Conservation (phyloP, 2,113 vertebrate species). For the Boleophthalmus pectinirostris region DNA sequence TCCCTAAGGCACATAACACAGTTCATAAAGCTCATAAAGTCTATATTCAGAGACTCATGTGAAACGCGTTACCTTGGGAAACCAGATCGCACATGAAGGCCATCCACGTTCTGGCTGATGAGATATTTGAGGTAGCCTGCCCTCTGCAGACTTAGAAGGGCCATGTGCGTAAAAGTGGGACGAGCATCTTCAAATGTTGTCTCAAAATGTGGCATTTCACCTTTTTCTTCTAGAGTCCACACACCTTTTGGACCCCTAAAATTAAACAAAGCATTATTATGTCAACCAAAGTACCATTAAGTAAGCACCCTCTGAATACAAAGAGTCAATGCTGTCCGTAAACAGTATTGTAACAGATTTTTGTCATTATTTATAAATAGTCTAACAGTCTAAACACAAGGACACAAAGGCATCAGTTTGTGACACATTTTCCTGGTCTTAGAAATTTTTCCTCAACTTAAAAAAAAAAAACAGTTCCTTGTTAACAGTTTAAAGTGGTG, state of each 20-base stretch:
- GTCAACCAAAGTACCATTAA: background rate
- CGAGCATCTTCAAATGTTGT: conserved; percentile 92
- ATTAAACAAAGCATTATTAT: background rate
- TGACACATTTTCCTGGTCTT: no score
- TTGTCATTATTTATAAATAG: no score
- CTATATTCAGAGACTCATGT: no score
- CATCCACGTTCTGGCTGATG: conserved; percentile 97
- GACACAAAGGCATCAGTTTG: no score
- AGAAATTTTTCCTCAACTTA: no score
- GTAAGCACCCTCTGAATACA: background rate
- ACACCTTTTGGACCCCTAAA: conserved; percentile 95
- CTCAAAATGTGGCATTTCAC: conserved; percentile 89
- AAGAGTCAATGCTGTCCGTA: no score
- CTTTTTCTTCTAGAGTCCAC: conserved; percentile 94
- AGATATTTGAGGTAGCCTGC: conserved; percentile 89
- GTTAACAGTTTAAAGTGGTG: no score
- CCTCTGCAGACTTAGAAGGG: conserved; percentile 87
- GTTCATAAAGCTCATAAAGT: conserved; percentile 6
- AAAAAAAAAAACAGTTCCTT: no score
- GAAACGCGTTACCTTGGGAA: conserved; percentile 85
- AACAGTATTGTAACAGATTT: no score
- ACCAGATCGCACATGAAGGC: conserved; percentile 91
- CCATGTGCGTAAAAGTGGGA: conserved; percentile 93
- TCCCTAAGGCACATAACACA: conserved; percentile 75
- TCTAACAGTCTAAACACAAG: no score